phyloP scores from a whole-genome alignment of 2,888 invertebrate genomes.

The Caenorhabditis sulstoni region DNA sequence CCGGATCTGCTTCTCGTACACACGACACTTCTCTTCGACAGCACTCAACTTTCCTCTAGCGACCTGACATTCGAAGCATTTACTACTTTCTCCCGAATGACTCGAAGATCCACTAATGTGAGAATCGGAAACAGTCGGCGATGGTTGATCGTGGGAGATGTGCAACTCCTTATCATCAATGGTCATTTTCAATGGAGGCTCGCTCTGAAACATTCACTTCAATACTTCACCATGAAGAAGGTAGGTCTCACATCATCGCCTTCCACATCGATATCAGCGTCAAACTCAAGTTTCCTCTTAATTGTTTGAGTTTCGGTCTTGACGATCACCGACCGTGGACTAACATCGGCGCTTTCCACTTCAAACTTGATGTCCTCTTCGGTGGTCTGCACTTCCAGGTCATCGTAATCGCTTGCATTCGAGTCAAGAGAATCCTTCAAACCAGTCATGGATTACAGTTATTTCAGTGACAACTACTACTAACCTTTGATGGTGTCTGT shows the following conservation, averaged over 20 bases:
- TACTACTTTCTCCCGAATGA: conserved; percentile 62
- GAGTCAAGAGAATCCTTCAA: conserved; percentile 53
- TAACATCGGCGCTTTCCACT: conserved; percentile 49
- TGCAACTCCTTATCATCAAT: conserved; percentile 64
- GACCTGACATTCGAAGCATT: conserved; percentile 72
- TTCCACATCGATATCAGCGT: conserved; percentile 61
- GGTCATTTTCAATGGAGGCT: conserved; percentile 60
- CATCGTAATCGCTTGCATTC: conserved; percentile 64
- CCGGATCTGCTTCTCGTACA: conserved; percentile 63
- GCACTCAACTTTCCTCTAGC: conserved; percentile 57
- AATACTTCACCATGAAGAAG: not conserved
- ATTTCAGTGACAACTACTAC: not conserved
- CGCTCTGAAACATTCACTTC: conserved; percentile 43
- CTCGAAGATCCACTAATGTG: conserved; percentile 74
- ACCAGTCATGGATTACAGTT: conserved; percentile 23
- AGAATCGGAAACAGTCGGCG: conserved; percentile 76
- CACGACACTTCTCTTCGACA: conserved; percentile 57
- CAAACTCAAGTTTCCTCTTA: conserved; percentile 43
- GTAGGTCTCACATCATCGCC: conserved; percentile 43
- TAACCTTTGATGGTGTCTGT: conserved; percentile 54
- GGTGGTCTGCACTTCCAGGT: conserved; percentile 67
- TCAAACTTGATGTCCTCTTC: conserved; percentile 67
- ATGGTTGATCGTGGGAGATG: conserved; percentile 67
- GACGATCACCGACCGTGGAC: conserved; percentile 57
- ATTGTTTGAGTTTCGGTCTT: conserved; percentile 27